Evolutionary conservation across 2,113 vertebrate species (phyloP), one percentile per base, ranked within the genome.

Genomic region (Eidolon helvum): DNA sequence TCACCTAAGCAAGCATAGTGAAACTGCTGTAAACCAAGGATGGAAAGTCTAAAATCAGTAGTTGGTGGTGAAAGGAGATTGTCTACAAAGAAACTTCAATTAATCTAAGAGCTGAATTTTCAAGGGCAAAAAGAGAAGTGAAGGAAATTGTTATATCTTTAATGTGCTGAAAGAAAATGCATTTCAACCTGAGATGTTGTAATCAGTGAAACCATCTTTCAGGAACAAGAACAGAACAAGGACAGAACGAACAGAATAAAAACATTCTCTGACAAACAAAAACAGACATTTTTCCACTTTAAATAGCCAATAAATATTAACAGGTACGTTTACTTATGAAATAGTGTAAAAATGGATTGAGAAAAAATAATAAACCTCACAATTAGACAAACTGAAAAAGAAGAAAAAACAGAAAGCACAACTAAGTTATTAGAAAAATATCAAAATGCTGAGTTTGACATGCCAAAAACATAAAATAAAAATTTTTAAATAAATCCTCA

Each of bases 171-270:
- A 75, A 77, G 43, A 87, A 92, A 96, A 84, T 22, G 45, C 69
- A 59, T 90, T 87, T 97, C 57, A 90, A 77, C 75, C 59, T 82
- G 57, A 55, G 86, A 26, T 83, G 43, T 77, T 93, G 35, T 68
- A 90, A 65, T 95, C 83, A 74, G 83, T 66, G 79, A 96, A 95
- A 79, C 65, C 48, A 83, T 90, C 48, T 84, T 72, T 94, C 45
- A 93, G 85, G 38, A 95, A 86, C 35, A 91, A 96, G 35, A 87
- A 53, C 68, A 59, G 38, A 84, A 66, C 43, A 90, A 95, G 35
- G 78, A 16, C 77, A 92, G 35, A 80, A 68, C 33, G 84, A 87
- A 22, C 35, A 87, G 63, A 83, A 86, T 1, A 80, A 90, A 89
- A 45, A 63, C 21, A 63, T 78, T 55, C 30, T 53, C 48, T 45